phyloP scores from a whole-genome alignment of 2,888 invertebrate species.

The Aphelenchoides bicaudatus region DNA sequence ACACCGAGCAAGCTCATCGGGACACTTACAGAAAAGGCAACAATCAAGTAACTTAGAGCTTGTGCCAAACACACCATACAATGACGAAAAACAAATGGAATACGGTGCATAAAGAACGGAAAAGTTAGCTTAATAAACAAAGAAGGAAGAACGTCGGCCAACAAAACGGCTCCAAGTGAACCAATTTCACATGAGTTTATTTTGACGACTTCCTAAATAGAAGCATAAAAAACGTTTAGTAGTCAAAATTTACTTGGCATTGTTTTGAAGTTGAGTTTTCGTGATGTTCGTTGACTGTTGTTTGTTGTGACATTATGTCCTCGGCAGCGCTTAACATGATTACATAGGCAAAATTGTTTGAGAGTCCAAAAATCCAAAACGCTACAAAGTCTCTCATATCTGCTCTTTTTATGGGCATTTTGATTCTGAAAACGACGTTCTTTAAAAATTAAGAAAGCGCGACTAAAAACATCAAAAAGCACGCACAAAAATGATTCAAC shows the following conservation, averaged over 20 bases:
- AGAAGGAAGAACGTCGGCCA: conserved; percentile 76
- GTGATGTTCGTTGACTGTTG: conserved; percentile 27
- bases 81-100: conserved; percentile 49
- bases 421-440: too few relatives aligned
- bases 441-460: too few relatives aligned
- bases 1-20: conserved; percentile 64
- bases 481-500: too few relatives aligned
- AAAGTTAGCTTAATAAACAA: conserved; percentile 71
- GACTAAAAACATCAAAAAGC: too few relatives aligned
- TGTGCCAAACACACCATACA: conserved; percentile 47
- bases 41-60: conserved; percentile 51
- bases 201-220: conserved; percentile 3
- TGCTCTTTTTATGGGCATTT: too few relatives aligned
- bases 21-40: conserved; percentile 51
- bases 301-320: conserved; percentile 67
- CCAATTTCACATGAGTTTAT: conserved; percentile 30
- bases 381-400: conserved; percentile 6
- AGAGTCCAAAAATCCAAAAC: conserved; percentile 71
- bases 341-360: conserved; percentile 82
- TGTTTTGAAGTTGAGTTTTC: conserved; percentile 14
- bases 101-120: conserved; percentile 68
- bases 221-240: neutral
- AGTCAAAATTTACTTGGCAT: neutral
- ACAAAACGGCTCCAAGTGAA: conserved; percentile 67
- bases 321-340: conserved; percentile 81